Evolutionary conservation across 2,888 invertebrate species (phyloP).

Genomic region (Iphiclides podalirius): DNA sequence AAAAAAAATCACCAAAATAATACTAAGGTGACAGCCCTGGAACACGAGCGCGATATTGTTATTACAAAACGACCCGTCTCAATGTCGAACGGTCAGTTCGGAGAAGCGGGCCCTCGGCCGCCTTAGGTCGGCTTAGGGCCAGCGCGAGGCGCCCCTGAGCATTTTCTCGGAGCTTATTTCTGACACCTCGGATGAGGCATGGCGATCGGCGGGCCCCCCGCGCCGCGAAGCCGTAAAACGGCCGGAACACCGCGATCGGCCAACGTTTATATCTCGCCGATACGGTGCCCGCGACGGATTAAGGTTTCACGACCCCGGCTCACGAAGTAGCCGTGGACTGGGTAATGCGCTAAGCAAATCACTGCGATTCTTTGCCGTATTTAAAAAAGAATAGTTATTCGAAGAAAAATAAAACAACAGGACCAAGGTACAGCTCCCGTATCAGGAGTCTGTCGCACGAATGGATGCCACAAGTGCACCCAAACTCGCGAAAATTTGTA

Average conservation of each 20-base stretch:
- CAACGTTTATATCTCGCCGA: constrained; percentile 22
- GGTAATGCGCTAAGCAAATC: no score
- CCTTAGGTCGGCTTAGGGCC: constrained; percentile 30
- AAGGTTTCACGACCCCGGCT: background rate
- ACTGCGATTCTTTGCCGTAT: no score
- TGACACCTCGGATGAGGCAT: constrained; percentile 74
- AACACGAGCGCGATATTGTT: constrained; percentile 56
- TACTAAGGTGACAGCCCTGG: constrained; percentile 55
- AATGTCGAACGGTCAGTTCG: constrained; percentile 68
- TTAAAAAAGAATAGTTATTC: no score
- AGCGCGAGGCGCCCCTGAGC: constrained; percentile 54
- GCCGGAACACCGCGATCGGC: constrained; percentile 20
- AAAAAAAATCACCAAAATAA: no score
- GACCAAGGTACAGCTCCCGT: no score
- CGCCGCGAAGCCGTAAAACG: no score
- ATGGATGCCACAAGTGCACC: no score
- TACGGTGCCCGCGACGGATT: constrained; percentile 4
- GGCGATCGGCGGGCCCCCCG: no score
- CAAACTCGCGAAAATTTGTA: no score
- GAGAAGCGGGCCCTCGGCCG: constrained; percentile 45
- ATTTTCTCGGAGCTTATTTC: constrained; percentile 71
- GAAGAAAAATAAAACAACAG: no score
- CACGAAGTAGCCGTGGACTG: no score
- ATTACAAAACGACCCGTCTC: constrained; percentile 78
- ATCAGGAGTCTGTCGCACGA: no score